Conservation (phyloP, 2,888 invertebrate species). For the Drosophila demipolita region DNA sequence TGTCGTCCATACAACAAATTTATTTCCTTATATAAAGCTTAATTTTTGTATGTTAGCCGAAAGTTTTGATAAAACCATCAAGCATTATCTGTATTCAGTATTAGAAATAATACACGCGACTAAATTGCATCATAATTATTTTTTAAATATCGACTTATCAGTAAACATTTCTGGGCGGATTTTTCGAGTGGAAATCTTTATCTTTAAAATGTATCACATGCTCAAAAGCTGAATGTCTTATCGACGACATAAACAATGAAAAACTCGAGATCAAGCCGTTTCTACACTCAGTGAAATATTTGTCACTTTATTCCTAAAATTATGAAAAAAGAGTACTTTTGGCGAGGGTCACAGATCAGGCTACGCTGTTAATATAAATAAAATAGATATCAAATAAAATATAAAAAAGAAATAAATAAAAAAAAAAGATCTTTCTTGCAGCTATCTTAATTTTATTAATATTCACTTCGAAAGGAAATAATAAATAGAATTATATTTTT, state of each 20-base stretch:
- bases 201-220: conserved; percentile 43
- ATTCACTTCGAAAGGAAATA: too few species aligned
- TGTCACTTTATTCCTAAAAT: not conserved
- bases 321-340: not conserved
- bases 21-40: not conserved
- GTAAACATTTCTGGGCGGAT: conserved; percentile 1
- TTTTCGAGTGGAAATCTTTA: conserved; percentile 22
- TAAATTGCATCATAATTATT: conserved; percentile 13
- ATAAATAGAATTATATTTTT: too few species aligned
- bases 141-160: conserved; percentile 36
- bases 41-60: not conserved
- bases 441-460: not conserved
- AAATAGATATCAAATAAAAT: too few species aligned
- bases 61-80: not conserved
- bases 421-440: not conserved
- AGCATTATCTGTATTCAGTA: not conserved
- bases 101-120: conserved; percentile 1
- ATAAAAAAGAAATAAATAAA: not conserved
- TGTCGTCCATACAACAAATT: conserved; percentile 21
- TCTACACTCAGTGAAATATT: conserved; percentile 7
- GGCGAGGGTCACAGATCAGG: not conserved
- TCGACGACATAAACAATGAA: conserved; percentile 26
- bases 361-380: not conserved
- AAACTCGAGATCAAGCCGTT: conserved; percentile 39
- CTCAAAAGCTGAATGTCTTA: conserved; percentile 34